These are phyloP conservation scores for Catostylus mosaicus DNA, from an alignment of 30 jellyfish, hydroid and myxozoan genomes.

Conservation along the genomic window DNA sequence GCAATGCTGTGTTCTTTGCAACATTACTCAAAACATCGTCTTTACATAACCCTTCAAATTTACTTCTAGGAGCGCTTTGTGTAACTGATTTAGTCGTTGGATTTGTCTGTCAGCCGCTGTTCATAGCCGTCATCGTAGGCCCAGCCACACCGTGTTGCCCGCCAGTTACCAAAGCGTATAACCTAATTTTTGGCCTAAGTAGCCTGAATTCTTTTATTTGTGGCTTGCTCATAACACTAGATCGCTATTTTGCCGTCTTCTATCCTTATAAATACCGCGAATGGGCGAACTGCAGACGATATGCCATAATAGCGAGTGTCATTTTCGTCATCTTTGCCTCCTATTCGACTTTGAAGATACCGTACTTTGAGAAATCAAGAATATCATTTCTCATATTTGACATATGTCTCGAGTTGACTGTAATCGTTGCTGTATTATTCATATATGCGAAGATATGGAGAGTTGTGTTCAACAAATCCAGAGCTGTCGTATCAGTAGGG, in stretches of 20 bases:
- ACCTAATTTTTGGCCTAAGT: constrained; percentile 35
- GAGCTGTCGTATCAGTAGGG: constrained; percentile 1
- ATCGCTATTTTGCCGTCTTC: constrained; percentile 55
- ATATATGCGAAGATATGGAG: constrained; percentile 28
- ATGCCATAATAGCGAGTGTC: background rate
- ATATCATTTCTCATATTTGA: constrained; percentile 16
- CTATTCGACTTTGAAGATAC: constrained; percentile 10
- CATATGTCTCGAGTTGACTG: constrained; percentile 14
- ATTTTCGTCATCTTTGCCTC: constrained; percentile 15
- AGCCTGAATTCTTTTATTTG: constrained; percentile 41
- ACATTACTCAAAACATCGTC: constrained; percentile 35
- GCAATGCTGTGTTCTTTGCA: constrained; percentile 39
- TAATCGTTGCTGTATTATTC: constrained; percentile 22
- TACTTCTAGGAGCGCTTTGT: constrained; percentile 63
- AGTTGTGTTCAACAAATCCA: constrained; percentile 18
- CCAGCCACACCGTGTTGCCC: constrained; percentile 48
- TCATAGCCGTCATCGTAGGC: constrained; percentile 27
- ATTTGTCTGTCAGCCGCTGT: constrained; percentile 51
- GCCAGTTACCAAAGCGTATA: constrained; percentile 12
- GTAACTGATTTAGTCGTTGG: constrained; percentile 61
- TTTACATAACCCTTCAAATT: constrained; percentile 65
- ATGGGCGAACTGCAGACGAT: constrained; percentile 20
- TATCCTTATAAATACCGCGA: constrained; percentile 37
- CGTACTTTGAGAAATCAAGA: constrained; percentile 5
- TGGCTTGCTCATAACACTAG: constrained; percentile 39